These are phyloP conservation scores for Dromius quadrimaculatus DNA, from an alignment of 2,888 invertebrate genomes.

Conservation along the genomic window DNA sequence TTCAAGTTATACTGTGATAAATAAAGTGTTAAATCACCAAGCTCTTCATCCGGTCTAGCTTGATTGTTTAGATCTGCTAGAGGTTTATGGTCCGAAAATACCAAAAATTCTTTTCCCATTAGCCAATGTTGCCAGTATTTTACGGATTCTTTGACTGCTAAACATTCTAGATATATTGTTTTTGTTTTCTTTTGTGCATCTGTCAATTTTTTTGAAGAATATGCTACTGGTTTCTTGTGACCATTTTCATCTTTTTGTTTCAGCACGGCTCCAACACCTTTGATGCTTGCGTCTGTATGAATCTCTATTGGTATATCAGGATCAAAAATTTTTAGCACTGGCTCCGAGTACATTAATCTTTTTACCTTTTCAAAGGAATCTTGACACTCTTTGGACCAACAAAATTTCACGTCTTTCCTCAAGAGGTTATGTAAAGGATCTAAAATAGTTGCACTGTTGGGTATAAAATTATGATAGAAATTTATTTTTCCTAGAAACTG, in stretches of 20 bases:
- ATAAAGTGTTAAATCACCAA: constrained; percentile 22
- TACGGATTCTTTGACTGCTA: too few relatives aligned
- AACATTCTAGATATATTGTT: too few relatives aligned
- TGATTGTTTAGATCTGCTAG: constrained; percentile 48
- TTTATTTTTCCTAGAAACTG: constrained; percentile 53
- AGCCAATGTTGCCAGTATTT: constrained; percentile 54
- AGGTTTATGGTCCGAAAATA: constrained; percentile 54
- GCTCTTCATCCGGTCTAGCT: constrained; percentile 50
- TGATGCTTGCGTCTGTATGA: constrained; percentile 56
- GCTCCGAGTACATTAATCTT: too few relatives aligned
- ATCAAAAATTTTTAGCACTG: constrained; percentile 55
- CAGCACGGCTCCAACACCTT: constrained; percentile 56
- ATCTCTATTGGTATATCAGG: constrained; percentile 53
- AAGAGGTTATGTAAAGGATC: constrained; percentile 53
- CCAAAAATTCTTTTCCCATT: constrained; percentile 52
- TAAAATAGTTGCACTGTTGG: constrained; percentile 48
- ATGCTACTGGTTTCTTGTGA: constrained; percentile 48
- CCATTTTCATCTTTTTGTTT: constrained; percentile 52
- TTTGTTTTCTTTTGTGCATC: constrained; percentile 50
- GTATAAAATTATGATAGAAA: constrained; percentile 50
- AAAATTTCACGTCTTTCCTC: constrained; percentile 17
- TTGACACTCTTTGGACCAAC: too few relatives aligned
- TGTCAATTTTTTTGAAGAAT: constrained; percentile 52
- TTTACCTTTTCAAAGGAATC: too few relatives aligned
- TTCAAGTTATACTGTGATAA: too few relatives aligned